A percentile compares a stretch with the other conserved stretches of the same genome.
These are phyloP conservation scores for Zygaena filipendulae DNA, from an alignment of 2,888 invertebrate species.

Conservation along the genomic window DNA sequence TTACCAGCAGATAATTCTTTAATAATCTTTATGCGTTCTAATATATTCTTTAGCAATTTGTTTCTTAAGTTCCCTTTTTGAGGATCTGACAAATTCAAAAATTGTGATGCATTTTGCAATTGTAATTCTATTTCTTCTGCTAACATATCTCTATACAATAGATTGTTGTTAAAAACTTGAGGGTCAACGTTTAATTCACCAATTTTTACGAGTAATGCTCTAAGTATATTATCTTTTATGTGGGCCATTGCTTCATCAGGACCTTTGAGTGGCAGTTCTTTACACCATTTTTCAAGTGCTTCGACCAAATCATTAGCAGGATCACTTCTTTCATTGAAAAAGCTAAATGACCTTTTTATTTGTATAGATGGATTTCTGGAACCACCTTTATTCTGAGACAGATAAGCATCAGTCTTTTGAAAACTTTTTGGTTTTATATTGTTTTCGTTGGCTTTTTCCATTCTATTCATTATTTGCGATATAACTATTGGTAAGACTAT, in stretches of 20 bases:
- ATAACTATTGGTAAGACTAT: conserved; percentile 24
- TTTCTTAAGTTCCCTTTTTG: conserved; percentile 24
- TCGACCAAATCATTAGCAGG: conserved; percentile 26
- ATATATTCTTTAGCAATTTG: conserved; percentile 25
- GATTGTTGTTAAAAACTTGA: conserved; percentile 25
- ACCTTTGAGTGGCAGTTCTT: conserved; percentile 27
- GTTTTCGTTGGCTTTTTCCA: conserved; percentile 22
- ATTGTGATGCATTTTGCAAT: conserved; percentile 25
- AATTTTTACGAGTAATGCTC: conserved; percentile 32
- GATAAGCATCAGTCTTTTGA: neutral
- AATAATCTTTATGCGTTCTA: conserved; percentile 25
- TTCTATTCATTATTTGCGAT: conserved; percentile 31
- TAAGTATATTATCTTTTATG: conserved; percentile 27
- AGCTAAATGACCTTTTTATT: no score
- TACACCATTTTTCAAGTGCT: conserved; percentile 36
- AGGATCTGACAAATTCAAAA: conserved; percentile 6
- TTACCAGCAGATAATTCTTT: conserved; percentile 28
- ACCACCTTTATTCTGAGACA: no score
- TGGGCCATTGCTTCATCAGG: conserved; percentile 19
- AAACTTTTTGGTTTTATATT: conserved; percentile 3
- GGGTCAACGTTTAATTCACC: conserved; percentile 32
- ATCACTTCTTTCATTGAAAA: no score
- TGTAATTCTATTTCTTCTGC: conserved; percentile 28
- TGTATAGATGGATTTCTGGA: no score
- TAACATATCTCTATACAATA: conserved; percentile 27